These are phyloP conservation scores for Hemibagrus wyckioides DNA, from an alignment of 2,113 vertebrate genomes.

Conservation along the genomic window DNA sequence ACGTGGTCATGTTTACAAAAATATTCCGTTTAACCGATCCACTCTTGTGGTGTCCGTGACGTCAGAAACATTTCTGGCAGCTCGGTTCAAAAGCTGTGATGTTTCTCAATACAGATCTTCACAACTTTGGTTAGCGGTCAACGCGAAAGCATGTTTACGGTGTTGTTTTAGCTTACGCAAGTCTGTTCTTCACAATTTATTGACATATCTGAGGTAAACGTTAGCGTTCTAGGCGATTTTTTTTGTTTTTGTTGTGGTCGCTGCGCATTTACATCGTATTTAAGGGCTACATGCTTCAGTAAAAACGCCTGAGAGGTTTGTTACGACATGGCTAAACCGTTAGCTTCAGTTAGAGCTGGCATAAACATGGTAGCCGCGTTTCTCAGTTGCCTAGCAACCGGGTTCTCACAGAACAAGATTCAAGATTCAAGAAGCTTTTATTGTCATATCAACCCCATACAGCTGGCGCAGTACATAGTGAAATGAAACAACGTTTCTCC, in stretches of 20 bases:
- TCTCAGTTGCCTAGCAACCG: background rate
- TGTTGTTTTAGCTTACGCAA: background rate
- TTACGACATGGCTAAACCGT: background rate
- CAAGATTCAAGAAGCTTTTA: no score
- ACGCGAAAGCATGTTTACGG: background rate
- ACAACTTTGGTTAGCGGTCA: background rate
- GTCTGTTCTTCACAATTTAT: background rate
- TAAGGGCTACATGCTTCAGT: background rate
- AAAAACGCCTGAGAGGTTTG: background rate
- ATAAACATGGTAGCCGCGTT: background rate
- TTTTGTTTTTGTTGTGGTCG: no score
- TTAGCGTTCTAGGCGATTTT: background rate
- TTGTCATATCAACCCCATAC: no score
- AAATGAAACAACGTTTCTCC: no score
- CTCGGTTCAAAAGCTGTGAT: background rate
- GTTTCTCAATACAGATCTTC: background rate
- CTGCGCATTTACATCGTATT: background rate
- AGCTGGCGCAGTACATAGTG: no score
- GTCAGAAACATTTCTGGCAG: background rate
- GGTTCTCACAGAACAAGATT: background rate
- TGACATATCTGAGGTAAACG: background rate
- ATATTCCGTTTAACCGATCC: background rate
- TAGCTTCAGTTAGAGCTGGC: background rate
- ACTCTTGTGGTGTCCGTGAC: background rate
- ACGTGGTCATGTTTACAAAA: constrained; percentile 6